phyloP scores from a whole-genome alignment of 2,888 invertebrate genomes.

The Rhingia rostrata region DNA sequence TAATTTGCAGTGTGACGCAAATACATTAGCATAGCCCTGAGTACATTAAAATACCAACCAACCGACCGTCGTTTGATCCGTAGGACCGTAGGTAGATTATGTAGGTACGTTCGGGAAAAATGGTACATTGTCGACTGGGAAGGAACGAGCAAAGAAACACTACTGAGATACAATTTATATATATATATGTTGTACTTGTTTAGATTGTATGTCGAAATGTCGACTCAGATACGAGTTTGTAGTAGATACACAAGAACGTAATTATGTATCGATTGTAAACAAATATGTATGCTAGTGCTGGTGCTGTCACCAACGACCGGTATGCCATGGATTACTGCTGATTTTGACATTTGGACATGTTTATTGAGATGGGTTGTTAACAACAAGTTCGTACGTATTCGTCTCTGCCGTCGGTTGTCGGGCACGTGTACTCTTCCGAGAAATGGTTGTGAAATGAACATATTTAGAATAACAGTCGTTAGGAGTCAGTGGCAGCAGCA shows the following conservation, averaged over 20 bases:
- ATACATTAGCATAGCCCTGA: constrained; percentile 34
- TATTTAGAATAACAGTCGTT: not conserved
- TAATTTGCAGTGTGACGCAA: constrained; percentile 68
- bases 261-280: constrained; percentile 66
- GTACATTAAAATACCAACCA: not conserved
- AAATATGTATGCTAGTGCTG: constrained; percentile 35
- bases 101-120: constrained; percentile 27
- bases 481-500: not conserved
- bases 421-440: constrained; percentile 21
- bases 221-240: not conserved
- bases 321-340: constrained; percentile 40
- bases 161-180: constrained; percentile 27
- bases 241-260: constrained; percentile 23
- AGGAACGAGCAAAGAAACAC: constrained; percentile 11
- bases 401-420: constrained; percentile 4
- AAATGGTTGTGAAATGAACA: constrained; percentile 19
- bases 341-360: constrained; percentile 61
- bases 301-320: constrained; percentile 24
- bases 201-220: constrained; percentile 12
- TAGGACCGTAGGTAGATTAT: constrained; percentile 37
- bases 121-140: constrained; percentile 33
- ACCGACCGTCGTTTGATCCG: not conserved
- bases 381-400: constrained; percentile 16
- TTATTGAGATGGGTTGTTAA: constrained; percentile 49
- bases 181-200: not conserved